Conservation (phyloP, 2,888 invertebrate species). For the Pogonocherus hispidulus region DNA sequence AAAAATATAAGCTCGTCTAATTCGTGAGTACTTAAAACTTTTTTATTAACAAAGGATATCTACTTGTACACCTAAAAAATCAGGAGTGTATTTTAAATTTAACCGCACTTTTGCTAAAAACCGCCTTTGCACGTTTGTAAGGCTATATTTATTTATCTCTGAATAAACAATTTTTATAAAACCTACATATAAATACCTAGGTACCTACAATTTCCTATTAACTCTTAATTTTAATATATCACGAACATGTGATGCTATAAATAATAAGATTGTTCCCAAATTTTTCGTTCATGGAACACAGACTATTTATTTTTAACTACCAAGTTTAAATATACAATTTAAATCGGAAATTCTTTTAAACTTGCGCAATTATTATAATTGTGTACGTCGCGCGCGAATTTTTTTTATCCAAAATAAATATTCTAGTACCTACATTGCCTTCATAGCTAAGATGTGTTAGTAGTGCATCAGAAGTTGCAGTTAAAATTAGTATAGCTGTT, state of each 20-base stretch:
- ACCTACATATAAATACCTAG: no score
- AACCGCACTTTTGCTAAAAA: neutral
- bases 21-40: conserved; percentile 37
- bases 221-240: conserved; percentile 18
- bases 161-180: no score
- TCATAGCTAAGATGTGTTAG: neutral
- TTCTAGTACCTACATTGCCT: no score
- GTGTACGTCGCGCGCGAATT: conserved; percentile 8
- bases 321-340: neutral
- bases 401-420: conserved; percentile 5
- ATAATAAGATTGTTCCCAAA: conserved; percentile 6
- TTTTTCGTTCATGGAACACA: conserved; percentile 2
- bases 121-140: no score
- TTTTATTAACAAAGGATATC: conserved; percentile 9
- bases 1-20: conserved; percentile 11
- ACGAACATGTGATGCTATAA: conserved; percentile 22
- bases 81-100: neutral
- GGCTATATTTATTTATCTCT: no score
- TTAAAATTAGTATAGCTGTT: no score
- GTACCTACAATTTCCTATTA: no score
- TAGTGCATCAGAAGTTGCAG: no score
- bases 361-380: conserved; percentile 12
- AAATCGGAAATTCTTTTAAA: neutral
- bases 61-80: neutral
- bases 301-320: conserved; percentile 13